phyloP scores from a whole-genome alignment of 2,113 vertebrate species.

The Thamnophis sirtalis region DNA sequence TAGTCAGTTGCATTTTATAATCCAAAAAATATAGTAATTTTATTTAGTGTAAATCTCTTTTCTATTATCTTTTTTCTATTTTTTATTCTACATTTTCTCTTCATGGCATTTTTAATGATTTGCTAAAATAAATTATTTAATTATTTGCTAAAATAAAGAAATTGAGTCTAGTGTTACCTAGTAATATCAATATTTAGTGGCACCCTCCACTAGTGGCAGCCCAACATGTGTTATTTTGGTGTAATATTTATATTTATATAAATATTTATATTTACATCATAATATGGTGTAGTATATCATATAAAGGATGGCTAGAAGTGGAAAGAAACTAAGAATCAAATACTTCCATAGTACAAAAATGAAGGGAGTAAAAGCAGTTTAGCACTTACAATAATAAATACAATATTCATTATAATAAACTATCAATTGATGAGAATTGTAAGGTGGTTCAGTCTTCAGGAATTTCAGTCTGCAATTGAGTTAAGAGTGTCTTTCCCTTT shows the following conservation, averaged over 20 bases:
- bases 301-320: background rate
- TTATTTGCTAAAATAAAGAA: background rate
- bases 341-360: background rate
- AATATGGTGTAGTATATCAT: background rate
- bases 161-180: background rate
- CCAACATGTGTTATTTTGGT: background rate
- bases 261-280: too few species aligned
- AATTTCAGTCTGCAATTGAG: background rate
- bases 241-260: background rate
- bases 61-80: background rate
- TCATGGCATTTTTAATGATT: background rate
- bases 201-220: background rate
- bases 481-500: background rate
- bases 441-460: background rate
- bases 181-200: background rate
- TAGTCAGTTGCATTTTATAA: too few species aligned
- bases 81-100: background rate
- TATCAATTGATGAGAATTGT: constrained; percentile 8
- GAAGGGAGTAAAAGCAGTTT: constrained; percentile 3
- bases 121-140: background rate
- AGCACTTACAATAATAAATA: background rate
- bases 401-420: background rate
- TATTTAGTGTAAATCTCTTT: background rate
- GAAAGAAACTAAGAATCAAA: background rate
- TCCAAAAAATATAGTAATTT: background rate